These are phyloP conservation scores for Hippoglossus hippoglossus DNA, from an alignment of 2,797 vertebrate species.

Conservation along the genomic window DNA sequence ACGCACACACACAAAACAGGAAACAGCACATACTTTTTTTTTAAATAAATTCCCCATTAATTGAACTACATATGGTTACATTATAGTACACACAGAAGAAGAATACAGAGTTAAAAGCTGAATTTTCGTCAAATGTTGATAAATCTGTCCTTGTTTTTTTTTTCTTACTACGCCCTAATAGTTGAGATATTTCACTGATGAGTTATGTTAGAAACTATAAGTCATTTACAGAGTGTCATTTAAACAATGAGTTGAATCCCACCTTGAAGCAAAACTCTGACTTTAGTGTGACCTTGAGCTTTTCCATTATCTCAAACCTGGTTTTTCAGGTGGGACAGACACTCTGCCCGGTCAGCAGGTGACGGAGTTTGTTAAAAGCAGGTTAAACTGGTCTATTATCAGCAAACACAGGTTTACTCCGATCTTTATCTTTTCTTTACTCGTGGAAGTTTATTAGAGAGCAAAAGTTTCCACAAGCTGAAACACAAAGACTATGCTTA, in stretches of 20 bases:
- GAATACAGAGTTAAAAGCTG: too few species aligned
- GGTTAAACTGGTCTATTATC: constrained; percentile 5
- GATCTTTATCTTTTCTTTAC: constrained; percentile 16
- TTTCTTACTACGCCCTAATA: too few species aligned
- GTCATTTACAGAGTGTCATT: background rate
- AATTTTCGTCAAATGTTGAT: too few species aligned
- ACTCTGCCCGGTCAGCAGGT: background rate
- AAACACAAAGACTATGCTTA: too few species aligned
- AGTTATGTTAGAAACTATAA: background rate
- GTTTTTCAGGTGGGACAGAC: constrained; percentile 28
- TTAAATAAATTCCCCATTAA: too few species aligned
- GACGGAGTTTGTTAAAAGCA: constrained; percentile 6
- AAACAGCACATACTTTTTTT: too few species aligned
- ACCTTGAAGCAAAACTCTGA: background rate
- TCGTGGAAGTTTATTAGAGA: background rate
- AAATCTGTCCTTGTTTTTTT: too few species aligned
- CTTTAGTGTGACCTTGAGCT: background rate
- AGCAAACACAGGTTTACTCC: constrained; percentile 9
- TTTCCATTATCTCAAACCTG: background rate
- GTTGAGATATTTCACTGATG: background rate
- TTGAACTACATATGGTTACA: too few species aligned
- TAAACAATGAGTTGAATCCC: background rate
- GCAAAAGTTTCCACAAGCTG: background rate
- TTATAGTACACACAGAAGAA: too few species aligned
- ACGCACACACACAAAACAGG: too few species aligned